Conservation (phyloP, 1,140 invertebrate genomes). For the Brachionus asplanchnoidis region DNA sequence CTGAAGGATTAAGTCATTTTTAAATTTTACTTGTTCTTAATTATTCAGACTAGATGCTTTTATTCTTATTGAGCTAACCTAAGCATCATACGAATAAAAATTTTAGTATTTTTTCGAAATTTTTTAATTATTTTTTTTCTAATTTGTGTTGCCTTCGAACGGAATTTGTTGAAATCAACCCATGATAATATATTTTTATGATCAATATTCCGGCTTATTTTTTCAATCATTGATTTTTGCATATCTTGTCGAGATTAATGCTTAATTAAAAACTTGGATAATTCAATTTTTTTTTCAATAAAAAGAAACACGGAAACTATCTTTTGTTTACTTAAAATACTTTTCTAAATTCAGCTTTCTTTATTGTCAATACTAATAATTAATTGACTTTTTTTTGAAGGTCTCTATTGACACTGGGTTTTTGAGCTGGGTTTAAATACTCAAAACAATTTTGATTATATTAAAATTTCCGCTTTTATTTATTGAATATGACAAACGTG, state of each 20-base stretch:
- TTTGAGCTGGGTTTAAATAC: neutral
- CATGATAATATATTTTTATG: neutral
- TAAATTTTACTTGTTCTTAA: neutral
- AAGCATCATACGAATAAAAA: neutral
- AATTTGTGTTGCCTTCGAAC: neutral
- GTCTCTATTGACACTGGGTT: neutral
- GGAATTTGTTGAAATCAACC: neutral
- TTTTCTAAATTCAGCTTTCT: neutral
- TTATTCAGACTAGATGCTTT: neutral
- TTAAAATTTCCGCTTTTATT: neutral
- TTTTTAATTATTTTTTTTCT: neutral
- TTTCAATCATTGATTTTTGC: neutral
- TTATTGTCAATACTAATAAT: neutral
- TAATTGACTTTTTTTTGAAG: neutral
- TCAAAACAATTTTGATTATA: neutral
- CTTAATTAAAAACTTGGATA: neutral
- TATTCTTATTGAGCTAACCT: neutral
- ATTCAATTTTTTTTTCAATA: neutral
- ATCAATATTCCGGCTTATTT: neutral
- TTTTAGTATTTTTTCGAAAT: neutral
- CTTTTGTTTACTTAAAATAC: neutral
- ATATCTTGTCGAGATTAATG: neutral
- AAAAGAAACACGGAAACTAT: neutral
- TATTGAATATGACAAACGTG: neutral
- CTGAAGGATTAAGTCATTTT: constrained; percentile 11